phyloP scores from a whole-genome alignment of 2,113 vertebrate genomes.

The Tenrec ecaudatus region DNA sequence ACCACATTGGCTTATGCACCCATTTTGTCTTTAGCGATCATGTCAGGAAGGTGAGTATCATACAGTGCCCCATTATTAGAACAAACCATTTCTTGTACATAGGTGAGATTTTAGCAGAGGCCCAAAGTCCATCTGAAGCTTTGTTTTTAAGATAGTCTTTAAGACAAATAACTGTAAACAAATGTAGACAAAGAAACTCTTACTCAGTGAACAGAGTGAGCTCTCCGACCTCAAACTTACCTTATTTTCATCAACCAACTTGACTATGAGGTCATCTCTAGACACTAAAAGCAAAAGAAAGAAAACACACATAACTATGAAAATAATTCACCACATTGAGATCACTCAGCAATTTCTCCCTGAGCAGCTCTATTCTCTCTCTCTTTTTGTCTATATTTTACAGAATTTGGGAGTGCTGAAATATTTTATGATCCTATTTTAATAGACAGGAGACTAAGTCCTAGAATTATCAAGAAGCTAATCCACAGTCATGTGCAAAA shows the following conservation, averaged over 20 bases:
- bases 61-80: no score
- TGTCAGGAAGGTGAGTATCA: no score
- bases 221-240: constrained; percentile 78
- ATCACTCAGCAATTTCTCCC: background rate
- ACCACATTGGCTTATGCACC: no score
- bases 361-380: background rate
- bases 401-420: background rate
- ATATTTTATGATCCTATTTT: constrained; percentile 9
- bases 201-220: background rate
- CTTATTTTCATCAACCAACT: constrained; percentile 86
- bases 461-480: constrained; percentile 27
- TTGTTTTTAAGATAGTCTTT: background rate
- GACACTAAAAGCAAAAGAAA: constrained; percentile 82
- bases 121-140: no score
- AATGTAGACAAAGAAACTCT: background rate
- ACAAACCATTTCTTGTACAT: no score
- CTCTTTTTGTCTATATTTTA: background rate
- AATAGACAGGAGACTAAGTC: constrained; percentile 10
- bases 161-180: background rate
- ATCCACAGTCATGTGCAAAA: background rate
- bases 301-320: constrained; percentile 17
- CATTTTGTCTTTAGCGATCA: no score
- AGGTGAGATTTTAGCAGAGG: no score
- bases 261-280: constrained; percentile 85
- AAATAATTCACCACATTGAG: background rate